Conservation (phyloP, 2,797 vertebrate species). For the Allobates femoralis region DNA sequence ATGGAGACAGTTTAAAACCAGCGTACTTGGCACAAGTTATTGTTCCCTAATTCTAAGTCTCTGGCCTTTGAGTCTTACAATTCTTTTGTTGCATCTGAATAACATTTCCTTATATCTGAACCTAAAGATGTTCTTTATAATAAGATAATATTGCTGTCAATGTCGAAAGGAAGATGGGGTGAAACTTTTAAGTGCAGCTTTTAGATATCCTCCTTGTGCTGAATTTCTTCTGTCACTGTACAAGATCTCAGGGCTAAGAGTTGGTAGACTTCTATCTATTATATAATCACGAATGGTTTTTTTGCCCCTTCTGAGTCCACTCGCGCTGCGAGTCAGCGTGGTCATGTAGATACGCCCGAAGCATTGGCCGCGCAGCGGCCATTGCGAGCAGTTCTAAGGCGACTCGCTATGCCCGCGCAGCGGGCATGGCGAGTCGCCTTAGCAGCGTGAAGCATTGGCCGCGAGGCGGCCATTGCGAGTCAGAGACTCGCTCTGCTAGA, state of each 20-base stretch:
- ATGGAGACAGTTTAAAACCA: conserved; percentile 6
- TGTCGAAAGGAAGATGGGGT: neutral
- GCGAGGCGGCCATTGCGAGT: too few species aligned
- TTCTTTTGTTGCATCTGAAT: neutral
- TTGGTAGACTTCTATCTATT: neutral
- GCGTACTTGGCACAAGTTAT: neutral
- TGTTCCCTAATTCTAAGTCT: conserved; percentile 1
- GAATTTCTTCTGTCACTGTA: neutral
- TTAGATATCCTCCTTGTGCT: neutral
- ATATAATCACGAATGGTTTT: too few species aligned
- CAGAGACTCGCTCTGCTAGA: too few species aligned
- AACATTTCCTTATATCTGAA: neutral
- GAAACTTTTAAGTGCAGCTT: neutral
- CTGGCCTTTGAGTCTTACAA: neutral
- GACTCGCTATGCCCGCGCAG: too few species aligned
- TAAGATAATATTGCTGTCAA: neutral
- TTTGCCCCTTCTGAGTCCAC: too few species aligned
- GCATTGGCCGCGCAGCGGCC: too few species aligned
- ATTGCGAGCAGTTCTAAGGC: too few species aligned
- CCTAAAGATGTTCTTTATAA: neutral
- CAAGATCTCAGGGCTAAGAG: neutral
- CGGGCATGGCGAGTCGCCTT: too few species aligned
- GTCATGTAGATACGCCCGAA: too few species aligned
- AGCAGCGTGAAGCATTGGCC: too few species aligned
- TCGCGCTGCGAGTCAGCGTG: too few species aligned